Evolutionary conservation across 1,140 invertebrate species (phyloP).

Genomic region (Vanessa atalanta): DNA sequence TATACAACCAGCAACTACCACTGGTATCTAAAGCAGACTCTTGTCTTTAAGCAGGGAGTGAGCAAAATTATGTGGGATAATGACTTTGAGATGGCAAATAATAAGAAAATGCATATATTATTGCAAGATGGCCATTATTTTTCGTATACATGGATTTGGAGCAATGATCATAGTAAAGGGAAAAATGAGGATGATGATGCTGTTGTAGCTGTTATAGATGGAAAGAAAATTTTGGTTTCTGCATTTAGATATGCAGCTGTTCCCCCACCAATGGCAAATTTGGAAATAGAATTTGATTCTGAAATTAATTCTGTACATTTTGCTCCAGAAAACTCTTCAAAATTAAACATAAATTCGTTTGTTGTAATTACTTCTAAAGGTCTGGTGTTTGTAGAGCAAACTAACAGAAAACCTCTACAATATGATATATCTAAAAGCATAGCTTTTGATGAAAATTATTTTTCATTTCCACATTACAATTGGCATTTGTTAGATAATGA

Average conservation of each 20-base stretch:
- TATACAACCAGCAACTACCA: conserved; percentile 93
- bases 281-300: conserved; percentile 80
- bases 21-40: conserved; percentile 93
- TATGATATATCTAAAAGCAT: conserved; percentile 54
- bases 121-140: conserved; percentile 80
- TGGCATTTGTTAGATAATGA: conserved; percentile 64
- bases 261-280: conserved; percentile 91
- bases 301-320: conserved; percentile 84
- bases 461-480: conserved; percentile 68
- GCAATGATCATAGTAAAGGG: conserved; percentile 81
- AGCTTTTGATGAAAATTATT: conserved; percentile 46
- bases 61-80: conserved; percentile 85
- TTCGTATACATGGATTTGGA: conserved; percentile 84
- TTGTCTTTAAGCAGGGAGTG: conserved; percentile 81
- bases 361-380: conserved; percentile 60
- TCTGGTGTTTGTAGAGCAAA: conserved; percentile 61
- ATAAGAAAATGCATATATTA: conserved; percentile 83
- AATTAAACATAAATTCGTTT: conserved; percentile 72
- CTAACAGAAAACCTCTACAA: conserved; percentile 57
- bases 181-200: conserved; percentile 79
- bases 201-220: conserved; percentile 89
- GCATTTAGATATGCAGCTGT: conserved; percentile 86
- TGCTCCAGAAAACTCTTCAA: conserved; percentile 64
- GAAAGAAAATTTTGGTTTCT: conserved; percentile 86
- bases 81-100: conserved; percentile 74